Conservation (phyloP, 2,888 invertebrate genomes). For the Rhaphigaster nebulosa region DNA sequence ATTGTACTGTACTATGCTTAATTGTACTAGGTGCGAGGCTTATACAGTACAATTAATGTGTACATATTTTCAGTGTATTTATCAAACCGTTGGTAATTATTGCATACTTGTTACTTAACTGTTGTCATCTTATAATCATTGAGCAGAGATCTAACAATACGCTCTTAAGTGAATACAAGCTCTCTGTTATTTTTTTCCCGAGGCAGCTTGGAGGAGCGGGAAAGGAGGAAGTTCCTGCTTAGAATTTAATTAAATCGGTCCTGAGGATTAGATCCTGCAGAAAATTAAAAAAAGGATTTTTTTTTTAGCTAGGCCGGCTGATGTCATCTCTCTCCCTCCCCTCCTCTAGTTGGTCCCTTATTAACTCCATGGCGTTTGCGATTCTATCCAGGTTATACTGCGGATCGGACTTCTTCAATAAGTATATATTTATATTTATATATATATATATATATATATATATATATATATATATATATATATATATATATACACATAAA, state of each 20-base stretch:
- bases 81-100: no score
- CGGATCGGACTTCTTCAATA: not conserved
- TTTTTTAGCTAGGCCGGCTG: not conserved
- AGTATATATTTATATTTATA: not conserved
- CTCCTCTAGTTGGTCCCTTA: not conserved
- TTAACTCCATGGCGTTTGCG: not conserved
- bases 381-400: not conserved
- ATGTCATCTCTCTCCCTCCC: not conserved
- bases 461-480: no score
- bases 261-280: not conserved
- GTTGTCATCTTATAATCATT: not conserved
- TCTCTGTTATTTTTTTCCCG: not conserved
- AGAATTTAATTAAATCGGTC: slow-evolving; percentile 14
- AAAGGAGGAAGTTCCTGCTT: not conserved
- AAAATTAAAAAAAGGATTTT: not conserved
- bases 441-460: no score
- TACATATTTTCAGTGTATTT: no score
- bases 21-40: no score
- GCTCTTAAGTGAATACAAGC: not conserved
- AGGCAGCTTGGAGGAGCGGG: not conserved
- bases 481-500: no score
- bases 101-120: no score
- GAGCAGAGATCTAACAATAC: not conserved
- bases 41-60: no score
- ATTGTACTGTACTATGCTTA: no score